Base-by-base conservation (phyloP, 2,113 vertebrate genomes). In the Dolichotis patagonum region DNA sequence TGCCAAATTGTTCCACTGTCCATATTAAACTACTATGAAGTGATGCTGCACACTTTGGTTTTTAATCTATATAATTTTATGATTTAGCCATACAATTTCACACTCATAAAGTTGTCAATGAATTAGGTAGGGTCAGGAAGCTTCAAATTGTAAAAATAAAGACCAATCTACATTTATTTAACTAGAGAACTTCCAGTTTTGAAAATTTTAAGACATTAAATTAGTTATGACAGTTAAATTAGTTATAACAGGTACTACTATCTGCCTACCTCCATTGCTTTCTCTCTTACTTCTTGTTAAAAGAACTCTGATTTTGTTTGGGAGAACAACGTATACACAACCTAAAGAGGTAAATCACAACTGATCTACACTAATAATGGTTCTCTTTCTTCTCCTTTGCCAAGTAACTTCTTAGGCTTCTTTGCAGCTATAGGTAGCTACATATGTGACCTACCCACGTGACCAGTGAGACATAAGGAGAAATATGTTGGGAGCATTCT, bases 21-120 rank as follows among this genome's bases (percentile, higher is more conserved):
- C 63, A 65, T 16, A 88, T 84, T 90, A 85, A 95, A 78, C 24
- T 62, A 96, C 35, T 13, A 84, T 2, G 71, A 12, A 43, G 6
- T 52, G 83, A 91, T 49, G 75, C 41, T 63, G n/a, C 20, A 65
- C 12, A 85, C 75, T 92, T 28, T 4, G 32, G 49, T 81, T 87
- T 63, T 41, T 97, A 83, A 71, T n/a, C 73, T 56, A 94, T 83
- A 95, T 92, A 85, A 43, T 82, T 95, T 91, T 91, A 80, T 88
- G 58, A 93, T 83, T 91, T 17, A 80, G 78, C 5, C 32, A 95
- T 43, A 52, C 24, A 93, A 89, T 60, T 63, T 83, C 26, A 81
- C 49, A 28, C 11, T 52, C 11, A 52, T 52, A 11, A 52, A 52
- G 49, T 52, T 52, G 9, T n/a, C n/a, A n/a, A n/a, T n/a, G n/a